A percentile compares a stretch with the other conserved stretches of the same genome.
Evolutionary conservation across 2,113 vertebrate species (phyloP).

Genomic region (Xerus inauris): DNA sequence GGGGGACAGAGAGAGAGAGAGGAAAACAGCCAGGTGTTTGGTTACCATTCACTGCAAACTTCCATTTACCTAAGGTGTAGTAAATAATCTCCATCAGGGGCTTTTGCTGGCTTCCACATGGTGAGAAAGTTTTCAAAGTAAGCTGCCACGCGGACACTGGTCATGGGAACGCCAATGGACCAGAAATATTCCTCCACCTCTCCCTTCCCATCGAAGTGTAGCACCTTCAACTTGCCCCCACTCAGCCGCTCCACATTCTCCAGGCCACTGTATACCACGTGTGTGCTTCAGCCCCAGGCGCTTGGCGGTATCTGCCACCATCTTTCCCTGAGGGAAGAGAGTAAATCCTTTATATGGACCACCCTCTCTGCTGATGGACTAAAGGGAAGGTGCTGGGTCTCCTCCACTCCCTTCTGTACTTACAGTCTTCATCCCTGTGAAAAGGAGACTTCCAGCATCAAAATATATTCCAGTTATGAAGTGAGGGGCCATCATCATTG

Average conservation of each 20-base stretch:
- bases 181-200: slow-evolving; percentile 74
- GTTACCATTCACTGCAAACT: background rate
- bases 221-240: slow-evolving; percentile 40
- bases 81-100: slow-evolving; percentile 52
- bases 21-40: background rate
- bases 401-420: background rate
- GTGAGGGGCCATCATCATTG: background rate
- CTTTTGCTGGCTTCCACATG: background rate
- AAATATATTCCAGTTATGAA: background rate
- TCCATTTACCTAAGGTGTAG: slow-evolving; percentile 62
- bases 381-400: background rate
- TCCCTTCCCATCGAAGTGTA: slow-evolving; percentile 70
- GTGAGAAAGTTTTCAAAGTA: slow-evolving; percentile 78
- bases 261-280: slow-evolving; percentile 71
- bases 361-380: background rate
- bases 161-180: slow-evolving; percentile 58
- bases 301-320: slow-evolving; percentile 46
- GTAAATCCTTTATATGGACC: background rate
- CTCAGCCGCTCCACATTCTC: slow-evolving; percentile 66
- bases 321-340: slow-evolving; percentile 64
- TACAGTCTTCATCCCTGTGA: background rate
- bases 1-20: no score
- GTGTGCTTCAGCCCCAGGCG: slow-evolving; percentile 59
- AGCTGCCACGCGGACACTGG: slow-evolving; percentile 50
- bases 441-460: background rate